Base-by-base conservation (phyloP, 2,888 invertebrate species). In the Nymphalis c-album region DNA sequence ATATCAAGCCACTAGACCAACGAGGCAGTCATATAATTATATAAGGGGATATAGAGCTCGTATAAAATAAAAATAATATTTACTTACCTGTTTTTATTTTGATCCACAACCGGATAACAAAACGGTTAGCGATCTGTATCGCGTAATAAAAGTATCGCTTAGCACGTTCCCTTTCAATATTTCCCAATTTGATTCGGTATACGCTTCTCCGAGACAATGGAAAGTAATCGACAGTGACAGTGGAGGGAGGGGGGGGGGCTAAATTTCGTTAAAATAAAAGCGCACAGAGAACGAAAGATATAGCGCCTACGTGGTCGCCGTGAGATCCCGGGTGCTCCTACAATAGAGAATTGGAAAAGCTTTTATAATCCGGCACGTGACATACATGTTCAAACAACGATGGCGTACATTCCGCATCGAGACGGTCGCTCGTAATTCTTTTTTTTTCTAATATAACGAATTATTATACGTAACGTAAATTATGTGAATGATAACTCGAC, bases 191-290 rank as follows among this genome's bases (percentile, higher is more conserved):
- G 86, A 87, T 87, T 86, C 86, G 83, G 85, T 81, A 85, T 86
- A 73, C 80, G 76, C 77, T 81, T 79, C 80, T 82, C 79, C 79
- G 81, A 88, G 86, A 89, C 90, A 91, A 90, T 90, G 87, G 90
- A 86, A 88, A 87, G 87, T 89, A 89, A 91, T 90, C 89, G 91
- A 83, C 89, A 85, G 83, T 88, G 91, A 89, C 90, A 85, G 75
- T 86, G 83, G 85, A 82, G 88, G 86, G 85, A 88, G 86, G 51
- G 86, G 85, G 88, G 86, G n/a, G n/a, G n/a, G n/a, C 17, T 87
- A 89, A 90, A 90, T 91, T 92, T 91, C 88, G 91, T 91, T 91
- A 91, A 91, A 92, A 92, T 91, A 91, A 91, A 91, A 91, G 91
- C 88, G 89, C 84, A 87, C 87, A 85, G 86, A 84, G 86, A 87